Percentiles rank a stretch among this genome's conserved stretches.
phyloP scores from a whole-genome alignment of 2,888 invertebrate genomes.

The Rotaria macrura region DNA sequence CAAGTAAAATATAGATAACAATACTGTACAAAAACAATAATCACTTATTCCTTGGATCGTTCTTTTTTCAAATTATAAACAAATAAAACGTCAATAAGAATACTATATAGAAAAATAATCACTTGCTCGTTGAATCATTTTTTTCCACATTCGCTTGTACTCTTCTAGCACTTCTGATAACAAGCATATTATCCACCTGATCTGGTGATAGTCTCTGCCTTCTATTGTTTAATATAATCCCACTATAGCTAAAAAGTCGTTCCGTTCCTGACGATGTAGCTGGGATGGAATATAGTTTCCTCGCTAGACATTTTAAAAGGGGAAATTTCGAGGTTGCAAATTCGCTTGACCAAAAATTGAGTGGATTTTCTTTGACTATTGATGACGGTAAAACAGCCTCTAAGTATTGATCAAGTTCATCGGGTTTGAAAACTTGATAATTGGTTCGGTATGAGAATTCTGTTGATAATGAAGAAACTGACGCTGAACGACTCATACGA shows the following conservation, averaged over 20 bases:
- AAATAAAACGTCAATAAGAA: no score
- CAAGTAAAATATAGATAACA: no score
- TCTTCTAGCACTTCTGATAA: slow-evolving; percentile 3
- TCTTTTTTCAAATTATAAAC: no score
- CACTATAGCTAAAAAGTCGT: background rate
- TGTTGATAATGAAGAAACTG: background rate
- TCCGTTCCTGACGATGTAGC: background rate
- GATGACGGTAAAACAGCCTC: background rate
- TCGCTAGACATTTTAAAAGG: background rate
- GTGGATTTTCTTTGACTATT: background rate
- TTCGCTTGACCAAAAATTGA: background rate
- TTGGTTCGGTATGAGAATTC: background rate
- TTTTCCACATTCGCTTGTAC: background rate
- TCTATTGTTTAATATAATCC: background rate
- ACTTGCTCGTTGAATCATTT: background rate
- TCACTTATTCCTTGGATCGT: no score
- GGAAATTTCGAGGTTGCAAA: background rate
- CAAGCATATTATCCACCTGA: background rate
- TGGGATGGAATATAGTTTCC: background rate
- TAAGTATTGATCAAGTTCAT: background rate
- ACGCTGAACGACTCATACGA: background rate
- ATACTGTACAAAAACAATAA: no score
- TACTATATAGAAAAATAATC: no score
- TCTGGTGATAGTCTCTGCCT: background rate
- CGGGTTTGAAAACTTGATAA: background rate